These are phyloP conservation scores for Podarcis muralis DNA, from an alignment of 2,113 vertebrate genomes.

Conservation along the genomic window DNA sequence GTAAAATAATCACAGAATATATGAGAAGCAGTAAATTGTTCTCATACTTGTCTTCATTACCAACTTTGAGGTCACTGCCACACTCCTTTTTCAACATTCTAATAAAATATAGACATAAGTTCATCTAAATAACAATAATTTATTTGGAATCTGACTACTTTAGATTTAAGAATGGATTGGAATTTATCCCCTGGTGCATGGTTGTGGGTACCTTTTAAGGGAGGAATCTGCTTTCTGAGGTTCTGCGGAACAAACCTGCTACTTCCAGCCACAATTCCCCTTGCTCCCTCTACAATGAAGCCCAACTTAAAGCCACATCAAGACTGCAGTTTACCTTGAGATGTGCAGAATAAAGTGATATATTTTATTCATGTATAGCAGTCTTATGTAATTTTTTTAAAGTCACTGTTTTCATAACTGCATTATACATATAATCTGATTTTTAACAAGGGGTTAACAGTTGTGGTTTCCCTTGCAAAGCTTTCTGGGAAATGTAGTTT, in stretches of 20 bases:
- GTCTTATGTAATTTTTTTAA: background rate
- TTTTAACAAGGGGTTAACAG: no score
- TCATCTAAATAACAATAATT: background rate
- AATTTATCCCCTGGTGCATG: background rate
- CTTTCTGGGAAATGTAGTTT: background rate
- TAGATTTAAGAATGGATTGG: background rate
- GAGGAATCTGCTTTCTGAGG: background rate
- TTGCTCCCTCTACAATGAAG: background rate
- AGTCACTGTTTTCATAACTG: background rate
- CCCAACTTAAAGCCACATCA: background rate
- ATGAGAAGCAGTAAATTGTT: background rate
- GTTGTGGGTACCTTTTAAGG: background rate
- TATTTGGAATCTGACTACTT: background rate
- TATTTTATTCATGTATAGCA: background rate
- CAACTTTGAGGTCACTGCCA: background rate
- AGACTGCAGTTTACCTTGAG: background rate
- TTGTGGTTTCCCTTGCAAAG: background rate
- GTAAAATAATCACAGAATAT: slow-evolving; percentile 4
- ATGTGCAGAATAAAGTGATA: background rate
- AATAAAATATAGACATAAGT: background rate
- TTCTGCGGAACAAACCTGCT: background rate
- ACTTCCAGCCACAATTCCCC: background rate
- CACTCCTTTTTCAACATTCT: background rate
- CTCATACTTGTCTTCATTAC: background rate
- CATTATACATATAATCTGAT: background rate